phyloP scores from a whole-genome alignment of 2,113 vertebrate genomes.

The Sinocyclocheilus grahami region DNA sequence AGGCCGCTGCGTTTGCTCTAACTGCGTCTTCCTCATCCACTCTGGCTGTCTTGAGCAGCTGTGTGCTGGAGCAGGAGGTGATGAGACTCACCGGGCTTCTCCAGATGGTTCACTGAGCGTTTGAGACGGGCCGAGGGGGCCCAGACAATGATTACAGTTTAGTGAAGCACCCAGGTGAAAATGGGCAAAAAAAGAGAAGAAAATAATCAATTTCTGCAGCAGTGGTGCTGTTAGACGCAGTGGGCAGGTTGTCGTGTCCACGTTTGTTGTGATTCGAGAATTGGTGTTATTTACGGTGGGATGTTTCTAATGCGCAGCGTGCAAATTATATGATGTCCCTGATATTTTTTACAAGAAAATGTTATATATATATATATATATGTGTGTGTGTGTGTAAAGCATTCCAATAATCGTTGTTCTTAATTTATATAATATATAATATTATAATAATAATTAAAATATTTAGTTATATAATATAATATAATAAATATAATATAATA shows the following conservation, averaged over 20 bases:
- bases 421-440: too few relatives aligned
- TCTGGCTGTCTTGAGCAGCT: constrained; percentile 62
- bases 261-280: neutral
- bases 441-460: too few relatives aligned
- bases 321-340: neutral
- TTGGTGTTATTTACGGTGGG: neutral
- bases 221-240: constrained; percentile 35
- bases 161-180: constrained; percentile 70
- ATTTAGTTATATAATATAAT: too few relatives aligned
- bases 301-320: neutral
- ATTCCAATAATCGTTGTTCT: too few relatives aligned
- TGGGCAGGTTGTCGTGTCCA: neutral
- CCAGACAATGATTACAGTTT: constrained; percentile 65
- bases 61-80: constrained; percentile 74
- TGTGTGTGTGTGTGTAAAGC: too few relatives aligned
- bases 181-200: constrained; percentile 53
- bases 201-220: constrained; percentile 68
- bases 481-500: too few relatives aligned
- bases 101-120: constrained; percentile 71
- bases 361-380: too few relatives aligned
- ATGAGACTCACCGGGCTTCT: constrained; percentile 74
- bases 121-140: constrained; percentile 25
- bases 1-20: constrained; percentile 24
- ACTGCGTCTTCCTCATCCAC: neutral
- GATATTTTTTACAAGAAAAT: too few relatives aligned